These are phyloP conservation scores for Dendrophyllia cribrosa DNA, from an alignment of 64 coral and sea anemone genomes.

Conservation along the genomic window DNA sequence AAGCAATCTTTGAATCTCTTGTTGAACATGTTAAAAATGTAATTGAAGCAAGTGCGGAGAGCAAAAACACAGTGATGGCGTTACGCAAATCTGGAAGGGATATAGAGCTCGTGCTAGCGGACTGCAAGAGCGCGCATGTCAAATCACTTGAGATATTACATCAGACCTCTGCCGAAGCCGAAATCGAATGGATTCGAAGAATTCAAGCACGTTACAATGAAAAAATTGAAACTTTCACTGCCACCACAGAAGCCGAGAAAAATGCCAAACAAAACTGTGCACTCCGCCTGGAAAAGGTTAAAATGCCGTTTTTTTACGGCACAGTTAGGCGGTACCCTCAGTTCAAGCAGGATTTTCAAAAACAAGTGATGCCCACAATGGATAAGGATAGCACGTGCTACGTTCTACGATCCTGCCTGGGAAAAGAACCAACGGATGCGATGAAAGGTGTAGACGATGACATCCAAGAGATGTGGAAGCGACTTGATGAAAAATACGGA, in stretches of 20 bases:
- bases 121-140: slow-evolving; percentile 9
- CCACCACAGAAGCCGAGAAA: slow-evolving; percentile 6
- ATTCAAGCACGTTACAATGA: slow-evolving; percentile 48
- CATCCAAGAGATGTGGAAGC: slow-evolving; percentile 46
- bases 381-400: slow-evolving; percentile 26
- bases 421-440: slow-evolving; percentile 29
- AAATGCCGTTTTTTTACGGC: slow-evolving; percentile 69
- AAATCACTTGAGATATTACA: slow-evolving; percentile 30
- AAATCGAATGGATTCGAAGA: slow-evolving; percentile 55
- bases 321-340: slow-evolving; percentile 49
- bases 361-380: slow-evolving; percentile 63
- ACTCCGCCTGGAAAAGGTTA: slow-evolving; percentile 66
- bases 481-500: slow-evolving; percentile 50
- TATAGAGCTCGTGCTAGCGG: not conserved
- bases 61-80: slow-evolving; percentile 8
- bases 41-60: slow-evolving; percentile 25
- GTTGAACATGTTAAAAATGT: slow-evolving; percentile 12
- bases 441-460: slow-evolving; percentile 38
- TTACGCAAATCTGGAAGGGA: slow-evolving; percentile 24
- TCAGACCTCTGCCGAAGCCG: not conserved
- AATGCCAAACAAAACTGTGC: slow-evolving; percentile 15
- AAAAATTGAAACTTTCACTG: slow-evolving; percentile 30
- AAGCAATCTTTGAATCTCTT: slow-evolving; percentile 51
- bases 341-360: slow-evolving; percentile 66
- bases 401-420: slow-evolving; percentile 47